Evolutionary conservation across 2,888 invertebrate genomes (phyloP), one percentile per base, ranked within the genome.

Genomic region (Ligdia adustata): DNA sequence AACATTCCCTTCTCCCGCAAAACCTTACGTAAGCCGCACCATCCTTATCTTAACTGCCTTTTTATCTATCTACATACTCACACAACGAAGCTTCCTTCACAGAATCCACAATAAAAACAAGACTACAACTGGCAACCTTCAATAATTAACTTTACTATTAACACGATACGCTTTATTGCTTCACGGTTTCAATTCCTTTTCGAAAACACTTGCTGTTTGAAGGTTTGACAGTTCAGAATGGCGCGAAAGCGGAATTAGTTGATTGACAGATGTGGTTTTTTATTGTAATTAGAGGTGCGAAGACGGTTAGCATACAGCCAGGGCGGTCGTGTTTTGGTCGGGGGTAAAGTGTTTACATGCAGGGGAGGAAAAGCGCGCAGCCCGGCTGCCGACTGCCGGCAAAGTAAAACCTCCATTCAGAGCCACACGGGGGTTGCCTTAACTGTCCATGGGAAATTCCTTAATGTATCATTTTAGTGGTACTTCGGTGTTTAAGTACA

Each of bases 311-410:
- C 69, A 66, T 73, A 72, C 82, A 84, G 88, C 87, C 87, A 78
- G 85, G 86, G 79, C 78, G 70, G 53, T 80, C 82, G 85, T 84
- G 83, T 80, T 87, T 82, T 73, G 70, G 69, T 75, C 68, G 62
- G 63, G 66, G 60, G 68, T 69, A 75, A 60, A 69, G 69, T 86
- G 83, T 84, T 85, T 82, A 81, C 75, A 69, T 78, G 62, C n/a
- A 61, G 55, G 65, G 63, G 71, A 64, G 55, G 69, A 62, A 66
- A 77, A 74, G 81, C 89, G 89, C 83, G 89, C 76, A 69, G 80
- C 89, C 89, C 80, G 82, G 89, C 87, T 83, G 87, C 74, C 64
- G 60, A 88, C 89, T 90, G 82, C 86, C 89, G 89, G 87, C 87
- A 78, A 65, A 85, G 81, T 89, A 79, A 72, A 64, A 45, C 66